Evolutionary conservation across 2,888 invertebrate species (phyloP).

Genomic region (Hirtodrosophila cameraria): DNA sequence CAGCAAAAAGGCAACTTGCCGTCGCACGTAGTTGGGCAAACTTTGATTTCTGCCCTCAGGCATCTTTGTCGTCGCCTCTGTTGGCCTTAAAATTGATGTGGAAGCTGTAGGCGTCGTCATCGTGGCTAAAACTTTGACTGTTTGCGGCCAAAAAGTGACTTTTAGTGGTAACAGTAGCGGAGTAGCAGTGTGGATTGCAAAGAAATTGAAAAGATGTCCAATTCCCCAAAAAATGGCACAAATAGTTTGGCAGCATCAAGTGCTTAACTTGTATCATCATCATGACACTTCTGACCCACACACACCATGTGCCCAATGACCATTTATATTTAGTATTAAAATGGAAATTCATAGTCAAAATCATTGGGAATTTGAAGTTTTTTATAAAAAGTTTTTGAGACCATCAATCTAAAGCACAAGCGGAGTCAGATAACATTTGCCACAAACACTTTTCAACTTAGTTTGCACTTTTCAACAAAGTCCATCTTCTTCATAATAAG

Average conservation of each 20-base stretch:
- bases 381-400: too few relatives aligned
- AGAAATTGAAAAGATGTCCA: too few relatives aligned
- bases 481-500: too few relatives aligned
- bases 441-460: too few relatives aligned
- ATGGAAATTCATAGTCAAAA: not conserved
- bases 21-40: conserved; percentile 39
- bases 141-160: conserved; percentile 49
- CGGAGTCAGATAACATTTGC: too few relatives aligned
- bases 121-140: conserved; percentile 40
- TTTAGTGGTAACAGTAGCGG: conserved; percentile 25
- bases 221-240: conserved; percentile 10
- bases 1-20: conserved; percentile 18
- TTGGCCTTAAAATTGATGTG: conserved; percentile 12
- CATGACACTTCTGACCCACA: conserved; percentile 6
- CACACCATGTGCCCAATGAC: conserved; percentile 11
- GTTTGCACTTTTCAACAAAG: too few relatives aligned
- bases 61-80: conserved; percentile 2
- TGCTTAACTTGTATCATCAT: conserved; percentile 35
- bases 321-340: not conserved
- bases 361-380: conserved; percentile 4
- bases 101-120: conserved; percentile 15
- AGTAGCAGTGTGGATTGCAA: not conserved
- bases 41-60: conserved; percentile 50
- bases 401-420: not conserved
- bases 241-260: conserved; percentile 37